Evolutionary conservation across 2,888 invertebrate species (phyloP), one percentile per base, ranked within the genome.

Genomic region (Thera britannica): DNA sequence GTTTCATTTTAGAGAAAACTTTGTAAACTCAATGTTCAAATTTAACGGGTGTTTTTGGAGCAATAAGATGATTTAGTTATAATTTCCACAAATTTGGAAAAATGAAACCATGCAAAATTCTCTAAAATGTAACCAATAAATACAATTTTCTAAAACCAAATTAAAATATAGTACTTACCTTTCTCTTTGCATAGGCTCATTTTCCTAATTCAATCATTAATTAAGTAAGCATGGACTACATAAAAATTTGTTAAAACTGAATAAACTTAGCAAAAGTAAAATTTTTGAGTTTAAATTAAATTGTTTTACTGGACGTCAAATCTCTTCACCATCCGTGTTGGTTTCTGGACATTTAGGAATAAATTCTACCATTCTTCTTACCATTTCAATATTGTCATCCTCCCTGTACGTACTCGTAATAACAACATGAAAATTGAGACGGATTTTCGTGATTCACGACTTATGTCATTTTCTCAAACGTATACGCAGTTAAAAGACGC

Each of bases 331-430:
- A 64, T 64, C 63, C 71, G 66, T n/a, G 71, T 62, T 72, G 65
- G 61, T 69, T 34, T 62, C 70, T 71, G 72, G 74, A 73, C 69
- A 71, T 71, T 65, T 68, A 64, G 73, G 58, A 70, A 58, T 68
- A 69, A 62, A 66, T 59, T 66, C 72, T 75, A 75, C 61, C 72
- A 23, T 23, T 23, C 23, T 23, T 23, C 23, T 69, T 66, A 67
- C 71, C 70, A 58, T 72, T 67, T 77, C 78, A 83, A 84, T 93
- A 93, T 93, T 93, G 92, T 93, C 92, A 81, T 86, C 85, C 86
- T 92, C 92, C 92, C 92, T 93, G 92, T 92, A 92, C 79, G 82
- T 55, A 55, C 68, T 64, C 64, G 55, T 83, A 79, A 77, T 81
- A 80, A 81, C 78, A 76, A 74, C 77, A 80, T 76, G 82, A 72